Conservation (phyloP, 2,113 vertebrate species). For the Otocyon megalotis region DNA sequence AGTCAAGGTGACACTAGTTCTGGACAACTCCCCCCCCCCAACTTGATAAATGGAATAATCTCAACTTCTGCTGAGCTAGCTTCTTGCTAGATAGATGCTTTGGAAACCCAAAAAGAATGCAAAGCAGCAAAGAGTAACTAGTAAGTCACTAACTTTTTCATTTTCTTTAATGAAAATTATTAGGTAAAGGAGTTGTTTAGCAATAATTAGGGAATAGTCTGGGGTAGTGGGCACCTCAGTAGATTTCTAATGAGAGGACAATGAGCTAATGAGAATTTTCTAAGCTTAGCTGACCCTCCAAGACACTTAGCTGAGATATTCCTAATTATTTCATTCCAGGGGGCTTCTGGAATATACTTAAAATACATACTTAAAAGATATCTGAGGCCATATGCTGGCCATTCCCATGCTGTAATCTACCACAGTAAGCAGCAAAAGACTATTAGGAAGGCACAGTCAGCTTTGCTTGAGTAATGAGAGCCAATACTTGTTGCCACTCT, state of each 20-base stretch:
- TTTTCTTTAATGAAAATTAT: slow-evolving; percentile 44
- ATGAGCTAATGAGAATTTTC: slow-evolving; percentile 39
- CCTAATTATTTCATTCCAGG: slow-evolving; percentile 32
- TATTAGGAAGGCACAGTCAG: not conserved
- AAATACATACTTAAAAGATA: not conserved
- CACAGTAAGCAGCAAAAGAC: not conserved
- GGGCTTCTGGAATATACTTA: not conserved
- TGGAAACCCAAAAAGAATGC: slow-evolving; percentile 44
- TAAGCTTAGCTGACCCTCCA: not conserved
- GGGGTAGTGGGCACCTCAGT: not conserved
- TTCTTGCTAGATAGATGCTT: not conserved
- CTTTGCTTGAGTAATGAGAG: not conserved
- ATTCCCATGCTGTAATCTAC: not conserved
- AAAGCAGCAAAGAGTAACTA: slow-evolving; percentile 46
- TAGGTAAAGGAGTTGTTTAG: slow-evolving; percentile 30
- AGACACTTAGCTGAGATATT: not conserved
- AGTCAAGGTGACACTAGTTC: not conserved
- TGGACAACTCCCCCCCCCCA: not conserved
- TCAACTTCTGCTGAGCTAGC: not conserved
- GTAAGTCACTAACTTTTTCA: slow-evolving; percentile 54
- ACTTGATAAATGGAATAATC: not conserved
- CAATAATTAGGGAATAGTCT: slow-evolving; percentile 46
- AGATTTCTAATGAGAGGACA: slow-evolving; percentile 44
- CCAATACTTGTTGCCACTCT: not conserved
- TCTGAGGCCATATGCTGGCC: not conserved